Evolutionary conservation across 2,888 invertebrate species (phyloP).

Genomic region (Tenthredo notha): DNA sequence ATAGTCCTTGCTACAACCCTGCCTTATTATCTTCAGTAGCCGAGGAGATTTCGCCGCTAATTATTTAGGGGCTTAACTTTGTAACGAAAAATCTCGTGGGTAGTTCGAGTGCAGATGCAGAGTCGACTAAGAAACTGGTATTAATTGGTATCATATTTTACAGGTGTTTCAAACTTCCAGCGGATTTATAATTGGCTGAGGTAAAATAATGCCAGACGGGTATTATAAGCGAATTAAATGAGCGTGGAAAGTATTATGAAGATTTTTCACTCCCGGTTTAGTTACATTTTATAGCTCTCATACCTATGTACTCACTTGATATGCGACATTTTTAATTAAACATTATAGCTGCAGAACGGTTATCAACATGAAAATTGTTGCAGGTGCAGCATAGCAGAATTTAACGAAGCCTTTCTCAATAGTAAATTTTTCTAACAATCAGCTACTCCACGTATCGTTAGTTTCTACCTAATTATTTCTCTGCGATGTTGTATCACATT

Average conservation of each 20-base stretch:
- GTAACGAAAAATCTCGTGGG: not conserved
- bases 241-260: not conserved
- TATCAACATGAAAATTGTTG: not conserved
- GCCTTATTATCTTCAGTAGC: not conserved
- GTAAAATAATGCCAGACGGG: not conserved
- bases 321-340: not conserved
- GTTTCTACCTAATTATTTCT: not conserved
- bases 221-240: not conserved
- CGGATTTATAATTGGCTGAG: not conserved
- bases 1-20: not conserved
- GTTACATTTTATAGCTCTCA: not conserved
- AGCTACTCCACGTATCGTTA: not conserved
- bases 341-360: not conserved
- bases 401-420: not conserved
- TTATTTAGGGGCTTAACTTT: constrained; percentile 25
- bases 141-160: not conserved
- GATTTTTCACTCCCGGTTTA: not conserved
- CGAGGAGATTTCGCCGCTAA: not conserved
- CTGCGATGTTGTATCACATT: not conserved
- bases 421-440: not conserved
- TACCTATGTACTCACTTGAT: not conserved
- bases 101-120: not conserved
- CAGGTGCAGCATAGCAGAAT: not conserved
- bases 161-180: not conserved
- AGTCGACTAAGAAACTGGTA: constrained; percentile 4